Conservation (phyloP, 2,113 vertebrate genomes). For the Oryzias woworae region DNA sequence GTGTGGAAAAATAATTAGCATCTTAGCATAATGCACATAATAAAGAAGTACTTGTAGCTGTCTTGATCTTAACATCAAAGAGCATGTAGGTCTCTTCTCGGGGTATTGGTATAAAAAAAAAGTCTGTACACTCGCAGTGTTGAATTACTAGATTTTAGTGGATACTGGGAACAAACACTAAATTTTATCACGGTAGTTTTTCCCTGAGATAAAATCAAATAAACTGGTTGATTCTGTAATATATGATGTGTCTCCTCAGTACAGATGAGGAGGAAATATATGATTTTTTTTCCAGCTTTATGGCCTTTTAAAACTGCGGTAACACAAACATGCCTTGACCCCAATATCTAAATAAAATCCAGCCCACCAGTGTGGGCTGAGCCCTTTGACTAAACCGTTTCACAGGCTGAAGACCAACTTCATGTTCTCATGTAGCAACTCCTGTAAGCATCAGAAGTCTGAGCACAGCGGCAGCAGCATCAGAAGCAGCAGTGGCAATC, state of each 20-base stretch:
- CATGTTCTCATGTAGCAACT: constrained; percentile 53
- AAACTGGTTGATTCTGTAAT: constrained; percentile 18
- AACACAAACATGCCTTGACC: constrained; percentile 54
- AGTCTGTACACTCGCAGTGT: constrained; percentile 65
- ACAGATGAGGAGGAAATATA: constrained; percentile 27
- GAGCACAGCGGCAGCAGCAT: constrained; percentile 56
- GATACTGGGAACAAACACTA: constrained; percentile 60
- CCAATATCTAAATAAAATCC: constrained; percentile 60
- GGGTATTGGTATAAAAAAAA: constrained; percentile 63
- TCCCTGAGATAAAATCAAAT: no score
- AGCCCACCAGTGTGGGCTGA: constrained; percentile 39
- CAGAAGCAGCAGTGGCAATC: constrained; percentile 63
- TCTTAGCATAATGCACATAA: constrained; percentile 70
- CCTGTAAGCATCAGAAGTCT: constrained; percentile 70
- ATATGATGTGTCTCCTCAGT: not conserved
- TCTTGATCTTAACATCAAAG: constrained; percentile 74
- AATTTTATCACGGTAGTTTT: constrained; percentile 32
- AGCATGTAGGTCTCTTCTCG: constrained; percentile 54
- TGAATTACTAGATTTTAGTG: constrained; percentile 64
- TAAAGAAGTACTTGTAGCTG: constrained; percentile 62
- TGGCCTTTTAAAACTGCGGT: constrained; percentile 6
- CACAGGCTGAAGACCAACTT: constrained; percentile 55
- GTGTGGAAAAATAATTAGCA: constrained; percentile 73
- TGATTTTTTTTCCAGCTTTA: not conserved
- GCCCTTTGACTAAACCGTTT: constrained; percentile 55